These are phyloP conservation scores for Eurois occulta DNA, from an alignment of 2,888 invertebrate species.

Conservation along the genomic window DNA sequence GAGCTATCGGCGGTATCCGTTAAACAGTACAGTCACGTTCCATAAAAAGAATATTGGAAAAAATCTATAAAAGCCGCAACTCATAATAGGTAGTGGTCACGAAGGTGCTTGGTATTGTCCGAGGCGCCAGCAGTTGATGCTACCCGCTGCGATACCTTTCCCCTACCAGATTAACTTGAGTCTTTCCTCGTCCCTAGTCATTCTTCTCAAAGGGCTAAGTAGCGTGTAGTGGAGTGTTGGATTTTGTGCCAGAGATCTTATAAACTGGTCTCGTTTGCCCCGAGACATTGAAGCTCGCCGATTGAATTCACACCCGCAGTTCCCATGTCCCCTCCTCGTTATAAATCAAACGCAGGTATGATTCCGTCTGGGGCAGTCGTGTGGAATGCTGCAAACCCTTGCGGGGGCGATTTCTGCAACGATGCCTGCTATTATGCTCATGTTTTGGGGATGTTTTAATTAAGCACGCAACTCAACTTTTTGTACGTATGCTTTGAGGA, in stretches of 20 bases:
- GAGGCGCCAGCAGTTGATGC: constrained; percentile 85
- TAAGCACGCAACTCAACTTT: constrained; percentile 57
- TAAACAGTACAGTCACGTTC: constrained; percentile 84
- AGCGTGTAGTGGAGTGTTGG: constrained; percentile 60
- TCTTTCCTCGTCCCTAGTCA: constrained; percentile 60
- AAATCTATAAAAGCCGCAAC: constrained; percentile 83
- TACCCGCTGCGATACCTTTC: constrained; percentile 85
- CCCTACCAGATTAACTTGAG: constrained; percentile 77
- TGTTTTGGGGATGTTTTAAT: constrained; percentile 73
- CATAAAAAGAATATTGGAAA: constrained; percentile 80
- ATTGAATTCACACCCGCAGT: constrained; percentile 87
- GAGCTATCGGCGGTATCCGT: constrained; percentile 80
- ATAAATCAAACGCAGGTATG: constrained; percentile 90
- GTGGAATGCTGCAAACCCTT: constrained; percentile 80
- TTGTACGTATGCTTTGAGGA: background rate
- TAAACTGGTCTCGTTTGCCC: constrained; percentile 74
- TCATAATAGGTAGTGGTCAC: constrained; percentile 88
- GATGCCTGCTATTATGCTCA: constrained; percentile 67
- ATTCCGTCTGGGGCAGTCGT: constrained; percentile 84
- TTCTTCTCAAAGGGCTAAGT: constrained; percentile 53
- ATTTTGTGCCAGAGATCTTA: constrained; percentile 71
- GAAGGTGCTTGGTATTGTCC: constrained; percentile 82
- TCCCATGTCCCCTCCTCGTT: constrained; percentile 86
- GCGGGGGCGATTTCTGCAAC: constrained; percentile 76
- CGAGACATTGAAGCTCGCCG: constrained; percentile 81